Evolutionary conservation across 2,888 invertebrate genomes (phyloP), one percentile per base, ranked within the genome.

Genomic region (Ephialtes manifestator): DNA sequence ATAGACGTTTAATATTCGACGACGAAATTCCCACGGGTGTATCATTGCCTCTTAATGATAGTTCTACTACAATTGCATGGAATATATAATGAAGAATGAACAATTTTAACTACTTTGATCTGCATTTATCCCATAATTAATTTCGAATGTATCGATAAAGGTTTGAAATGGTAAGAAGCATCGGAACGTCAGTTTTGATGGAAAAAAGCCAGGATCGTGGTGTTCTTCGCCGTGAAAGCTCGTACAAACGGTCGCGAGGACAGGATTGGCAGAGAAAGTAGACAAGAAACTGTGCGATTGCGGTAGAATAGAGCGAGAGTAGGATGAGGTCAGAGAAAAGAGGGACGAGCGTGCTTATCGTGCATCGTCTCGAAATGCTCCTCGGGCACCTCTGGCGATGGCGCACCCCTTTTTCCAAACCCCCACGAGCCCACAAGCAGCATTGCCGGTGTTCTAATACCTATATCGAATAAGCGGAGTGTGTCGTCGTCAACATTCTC

Each of bases 261-360:
- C 48, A 15, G 70, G 39, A 77, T 72, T 76, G 71, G 53, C 58
- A 35, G 51, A 71, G 31, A 63, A 65, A 70, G 76, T 72, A 31
- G 46, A 60, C 28, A 65, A 80, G 63, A 43, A 76, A 58, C 71
- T 39, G 65, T 71, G 55, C 67, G 75, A 58, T 51, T 46, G 68
- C 46, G 53, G 15, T n/a, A 53, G 71, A 60, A 77, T 46, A 48
- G 70, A 81, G 80, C 83, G 83, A 87, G 82, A 81, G 78, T 79
- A 86, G 87, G 86, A 88, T 87, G 87, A 88, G 87, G 87, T 81
- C 67, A 83, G 85, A 84, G 85, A 90, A 91, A 92, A 92, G 91
- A 91, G 90, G 92, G 89, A 90, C 91, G 91, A 92, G 92, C 93
- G 94, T 94, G 93, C 94, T 94, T 94, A 94, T 94, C 94, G 92